Conservation (phyloP, 2,113 vertebrate species). For the Gadus macrocephalus region DNA sequence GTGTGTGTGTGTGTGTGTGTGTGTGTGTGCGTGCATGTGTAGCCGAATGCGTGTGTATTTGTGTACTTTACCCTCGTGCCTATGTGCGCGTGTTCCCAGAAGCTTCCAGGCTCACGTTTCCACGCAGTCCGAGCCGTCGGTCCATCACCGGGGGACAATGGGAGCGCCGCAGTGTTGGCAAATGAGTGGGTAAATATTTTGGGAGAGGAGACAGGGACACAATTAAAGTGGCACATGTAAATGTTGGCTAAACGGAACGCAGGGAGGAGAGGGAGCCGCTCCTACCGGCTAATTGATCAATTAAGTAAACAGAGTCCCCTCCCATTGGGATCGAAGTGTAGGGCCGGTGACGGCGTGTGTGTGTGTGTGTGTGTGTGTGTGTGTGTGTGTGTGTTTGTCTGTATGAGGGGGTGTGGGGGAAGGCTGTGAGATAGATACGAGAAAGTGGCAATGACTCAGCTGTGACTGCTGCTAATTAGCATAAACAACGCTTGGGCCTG, state of each 20-base stretch:
- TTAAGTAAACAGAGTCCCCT: slow-evolving; percentile 62
- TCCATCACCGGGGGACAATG: slow-evolving; percentile 44
- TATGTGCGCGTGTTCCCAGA: too few relatives aligned
- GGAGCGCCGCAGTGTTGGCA: slow-evolving; percentile 44
- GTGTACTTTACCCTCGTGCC: too few relatives aligned
- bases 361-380: too few relatives aligned
- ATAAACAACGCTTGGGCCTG: too few relatives aligned
- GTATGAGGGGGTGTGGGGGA: slow-evolving; percentile 30
- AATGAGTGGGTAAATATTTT: slow-evolving; percentile 63
- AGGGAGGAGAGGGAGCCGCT: slow-evolving; percentile 44
- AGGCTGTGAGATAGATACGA: slow-evolving; percentile 37
- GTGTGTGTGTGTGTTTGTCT: not conserved
- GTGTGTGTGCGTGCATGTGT: too few relatives aligned
- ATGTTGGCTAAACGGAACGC: slow-evolving; percentile 57
- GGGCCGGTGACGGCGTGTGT: not conserved
- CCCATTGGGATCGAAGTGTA: slow-evolving; percentile 6
- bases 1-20: too few relatives aligned
- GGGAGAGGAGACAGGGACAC: slow-evolving; percentile 55
- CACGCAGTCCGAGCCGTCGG: not conserved
- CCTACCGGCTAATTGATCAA: slow-evolving; percentile 69
- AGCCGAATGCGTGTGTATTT: too few relatives aligned
- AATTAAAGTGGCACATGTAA: slow-evolving; percentile 64
- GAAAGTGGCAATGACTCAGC: slow-evolving; percentile 53
- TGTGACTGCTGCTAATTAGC: slow-evolving; percentile 17
- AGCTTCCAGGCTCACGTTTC: too few relatives aligned